Base-by-base conservation (phyloP, 2,113 vertebrate genomes). In the Athene cunicularia region DNA sequence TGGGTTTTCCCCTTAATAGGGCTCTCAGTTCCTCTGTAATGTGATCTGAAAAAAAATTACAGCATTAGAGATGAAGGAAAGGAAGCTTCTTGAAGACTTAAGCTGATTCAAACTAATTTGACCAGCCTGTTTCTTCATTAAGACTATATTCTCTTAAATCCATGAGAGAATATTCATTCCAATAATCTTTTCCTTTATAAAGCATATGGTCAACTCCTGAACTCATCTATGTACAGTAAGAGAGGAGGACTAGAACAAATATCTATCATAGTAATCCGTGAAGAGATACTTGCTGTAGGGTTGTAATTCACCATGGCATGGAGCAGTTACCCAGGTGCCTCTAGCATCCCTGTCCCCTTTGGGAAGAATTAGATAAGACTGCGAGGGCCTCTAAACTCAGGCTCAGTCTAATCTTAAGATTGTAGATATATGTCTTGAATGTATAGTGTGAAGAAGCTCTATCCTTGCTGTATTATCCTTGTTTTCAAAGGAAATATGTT, bases 1-100 rank as follows among this genome's bases (percentile, higher is more conserved):
- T 83, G 94, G n/a, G 21, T 95, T 96, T 95, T 94, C 84, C 81
- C 67, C 63, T 96, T 95, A 96, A 96, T 95, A 91, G 91, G 93
- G 67, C 91, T 97, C 95, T 86, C 70, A 59, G 84, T 95, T 93
- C 79, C 91, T 80, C 84, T 80, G 37, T 95, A 92, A 94, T 96
- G 94, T 80, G 71, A 83, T 86, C 71, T 86, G 85, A 73, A 93
- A 97, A 91, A 92, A 90, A 91, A 56, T 5, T 35, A 70, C 55
- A 55, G n/a, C 32, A 11, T 62, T 79, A 73, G 50, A 59, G 41
- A 55, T 55, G 59, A 88, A 80, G 33, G 45, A 75, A 86, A 64
- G 67, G 55, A 80, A 89, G 41, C 21, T 63, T 90, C 90, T 76
- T 60, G 71, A 76, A 93, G 50, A 71, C 66, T 58, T 68, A 89